Evolutionary conservation across 2,888 invertebrate species (phyloP).

Genomic region (Saturnia pavonia): DNA sequence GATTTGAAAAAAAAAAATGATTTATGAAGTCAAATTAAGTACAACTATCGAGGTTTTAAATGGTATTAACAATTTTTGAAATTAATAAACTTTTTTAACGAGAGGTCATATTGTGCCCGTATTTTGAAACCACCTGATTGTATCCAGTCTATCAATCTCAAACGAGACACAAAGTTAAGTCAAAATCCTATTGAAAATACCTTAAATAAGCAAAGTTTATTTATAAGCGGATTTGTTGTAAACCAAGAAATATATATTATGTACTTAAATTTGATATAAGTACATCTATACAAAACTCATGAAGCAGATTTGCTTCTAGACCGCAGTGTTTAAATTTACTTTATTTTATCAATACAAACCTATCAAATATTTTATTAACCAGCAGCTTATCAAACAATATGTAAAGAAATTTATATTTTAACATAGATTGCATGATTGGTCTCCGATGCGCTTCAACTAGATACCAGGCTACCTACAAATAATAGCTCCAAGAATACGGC

Average conservation of each 20-base stretch:
- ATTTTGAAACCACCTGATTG: background rate
- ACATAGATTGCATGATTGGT: too few relatives aligned
- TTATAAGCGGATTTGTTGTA: background rate
- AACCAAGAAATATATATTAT: background rate
- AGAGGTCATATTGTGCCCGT: too few relatives aligned
- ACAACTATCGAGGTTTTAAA: too few relatives aligned
- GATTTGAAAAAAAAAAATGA: too few relatives aligned
- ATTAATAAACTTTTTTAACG: too few relatives aligned
- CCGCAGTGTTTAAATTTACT: background rate
- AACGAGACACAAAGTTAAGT: background rate
- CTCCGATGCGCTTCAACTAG: too few relatives aligned
- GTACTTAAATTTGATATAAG: background rate
- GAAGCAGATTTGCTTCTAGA: background rate
- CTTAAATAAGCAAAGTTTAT: background rate
- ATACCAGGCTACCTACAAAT: too few relatives aligned
- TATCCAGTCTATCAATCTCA: background rate
- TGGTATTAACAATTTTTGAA: too few relatives aligned
- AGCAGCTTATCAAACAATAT: background rate
- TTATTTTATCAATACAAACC: background rate
- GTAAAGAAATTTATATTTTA: background rate
- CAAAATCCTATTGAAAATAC: background rate
- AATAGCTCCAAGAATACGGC: too few relatives aligned
- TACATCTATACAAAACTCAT: background rate
- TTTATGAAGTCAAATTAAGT: too few relatives aligned
- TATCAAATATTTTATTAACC: background rate